A percentile compares a stretch with the other conserved stretches of the same genome.
Evolutionary conservation across 2,113 vertebrate genomes (phyloP).

Genomic region (Myrmophylax atrothorax): DNA sequence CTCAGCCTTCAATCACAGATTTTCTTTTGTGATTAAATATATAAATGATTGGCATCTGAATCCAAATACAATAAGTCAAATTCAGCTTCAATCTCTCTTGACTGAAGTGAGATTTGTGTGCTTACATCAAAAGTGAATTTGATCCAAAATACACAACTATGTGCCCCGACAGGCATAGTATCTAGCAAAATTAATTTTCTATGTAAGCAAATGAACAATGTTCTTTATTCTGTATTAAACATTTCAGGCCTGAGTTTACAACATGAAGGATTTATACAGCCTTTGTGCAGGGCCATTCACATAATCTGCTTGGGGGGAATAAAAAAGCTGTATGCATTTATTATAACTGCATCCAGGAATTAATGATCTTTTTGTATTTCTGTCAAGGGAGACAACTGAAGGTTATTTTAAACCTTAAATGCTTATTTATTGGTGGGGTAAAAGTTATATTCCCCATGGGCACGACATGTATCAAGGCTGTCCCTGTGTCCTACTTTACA

Average conservation of each 20-base stretch:
- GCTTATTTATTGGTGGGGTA: background rate
- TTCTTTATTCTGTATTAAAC: background rate
- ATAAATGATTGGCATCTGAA: background rate
- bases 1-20: background rate
- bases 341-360: background rate
- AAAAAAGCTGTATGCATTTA: background rate
- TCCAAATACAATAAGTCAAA: background rate
- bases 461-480: background rate
- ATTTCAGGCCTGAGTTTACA: background rate
- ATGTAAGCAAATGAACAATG: background rate
- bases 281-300: background rate
- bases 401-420: background rate
- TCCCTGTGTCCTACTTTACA: too few species aligned
- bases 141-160: background rate
- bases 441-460: background rate
- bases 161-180: background rate
- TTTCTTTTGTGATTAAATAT: background rate
- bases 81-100: background rate
- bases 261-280: background rate
- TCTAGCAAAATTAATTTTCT: conserved; percentile 18
- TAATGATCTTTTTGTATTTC: background rate
- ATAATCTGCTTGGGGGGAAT: background rate
- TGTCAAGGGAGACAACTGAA: background rate
- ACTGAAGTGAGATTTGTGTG: background rate
- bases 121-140: background rate